Conservation (phyloP, 1,140 invertebrate species). For the Apis cerana region DNA sequence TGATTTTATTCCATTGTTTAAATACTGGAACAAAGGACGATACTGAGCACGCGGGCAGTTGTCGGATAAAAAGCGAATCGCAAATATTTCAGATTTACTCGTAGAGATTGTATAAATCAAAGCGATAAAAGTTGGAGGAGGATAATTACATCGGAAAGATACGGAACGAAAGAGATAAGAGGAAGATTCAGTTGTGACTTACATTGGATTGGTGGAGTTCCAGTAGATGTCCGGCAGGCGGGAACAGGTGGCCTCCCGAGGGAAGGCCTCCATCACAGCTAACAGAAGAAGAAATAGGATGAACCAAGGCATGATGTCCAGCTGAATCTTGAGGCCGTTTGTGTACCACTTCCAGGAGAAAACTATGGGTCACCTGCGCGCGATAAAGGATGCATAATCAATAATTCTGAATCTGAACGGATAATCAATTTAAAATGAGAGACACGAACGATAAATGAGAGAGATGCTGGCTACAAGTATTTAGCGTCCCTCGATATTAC, state of each 20-base stretch:
- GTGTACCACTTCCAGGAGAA: constrained; percentile 65
- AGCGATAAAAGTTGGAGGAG: background rate
- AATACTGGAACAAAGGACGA: background rate
- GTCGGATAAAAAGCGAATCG: no score
- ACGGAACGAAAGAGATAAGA: background rate
- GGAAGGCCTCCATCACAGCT: constrained; percentile 82
- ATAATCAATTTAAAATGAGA: background rate
- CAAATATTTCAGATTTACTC: constrained; percentile 27
- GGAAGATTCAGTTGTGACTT: constrained; percentile 66
- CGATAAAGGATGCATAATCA: background rate
- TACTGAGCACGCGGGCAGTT: no score
- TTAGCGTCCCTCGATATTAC: constrained; percentile 2
- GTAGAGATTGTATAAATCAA: constrained; percentile 4
- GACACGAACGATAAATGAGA: background rate
- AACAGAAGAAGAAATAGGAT: constrained; percentile 81
- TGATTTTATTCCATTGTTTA: background rate
- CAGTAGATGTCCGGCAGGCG: constrained; percentile 83
- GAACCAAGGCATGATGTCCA: constrained; percentile 81
- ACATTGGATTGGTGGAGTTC: constrained; percentile 84
- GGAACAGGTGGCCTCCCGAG: constrained; percentile 81
- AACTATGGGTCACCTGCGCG: constrained; percentile 66
- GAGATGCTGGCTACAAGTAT: background rate
- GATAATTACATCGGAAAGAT: constrained; percentile 43
- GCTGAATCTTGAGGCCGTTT: constrained; percentile 79
- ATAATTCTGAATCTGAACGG: background rate